phyloP scores from a whole-genome alignment of 2,797 vertebrate genomes.

The Masticophis lateralis region DNA sequence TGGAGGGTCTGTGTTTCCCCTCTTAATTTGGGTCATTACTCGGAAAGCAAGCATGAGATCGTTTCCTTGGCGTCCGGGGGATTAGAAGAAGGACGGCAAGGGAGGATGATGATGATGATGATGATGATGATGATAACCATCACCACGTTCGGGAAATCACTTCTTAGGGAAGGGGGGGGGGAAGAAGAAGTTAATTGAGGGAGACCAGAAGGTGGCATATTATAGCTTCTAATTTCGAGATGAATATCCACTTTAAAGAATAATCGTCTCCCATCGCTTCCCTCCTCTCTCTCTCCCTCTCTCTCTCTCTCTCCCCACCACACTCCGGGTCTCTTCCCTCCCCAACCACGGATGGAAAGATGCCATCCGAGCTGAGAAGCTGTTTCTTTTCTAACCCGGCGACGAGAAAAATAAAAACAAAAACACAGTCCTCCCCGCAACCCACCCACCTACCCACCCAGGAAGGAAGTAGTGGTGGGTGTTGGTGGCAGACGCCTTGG shows the following conservation, averaged over 20 bases:
- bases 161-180: background rate
- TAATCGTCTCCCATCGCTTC: background rate
- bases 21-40: constrained; percentile 94
- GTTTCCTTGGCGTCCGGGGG: constrained; percentile 76
- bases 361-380: background rate
- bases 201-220: constrained; percentile 4
- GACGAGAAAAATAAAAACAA: background rate
- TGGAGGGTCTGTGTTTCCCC: constrained; percentile 91
- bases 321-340: background rate
- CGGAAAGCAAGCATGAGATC: constrained; percentile 87
- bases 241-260: background rate
- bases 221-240: background rate
- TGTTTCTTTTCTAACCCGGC: background rate
- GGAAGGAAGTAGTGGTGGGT: background rate
- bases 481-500: constrained; percentile 8
- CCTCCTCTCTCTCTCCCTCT: too few species aligned
- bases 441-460: background rate
- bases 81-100: constrained; percentile 52
- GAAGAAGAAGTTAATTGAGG: constrained; percentile 22
- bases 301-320: fast-evolving
- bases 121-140: background rate
- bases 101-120: background rate
- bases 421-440: background rate
- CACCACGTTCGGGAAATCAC: too few species aligned
- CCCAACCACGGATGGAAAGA: background rate